Percentiles rank a stretch among this genome's conserved stretches.
Conservation (phyloP, 2,113 vertebrate species). For the Gymnorhina tibicen region DNA sequence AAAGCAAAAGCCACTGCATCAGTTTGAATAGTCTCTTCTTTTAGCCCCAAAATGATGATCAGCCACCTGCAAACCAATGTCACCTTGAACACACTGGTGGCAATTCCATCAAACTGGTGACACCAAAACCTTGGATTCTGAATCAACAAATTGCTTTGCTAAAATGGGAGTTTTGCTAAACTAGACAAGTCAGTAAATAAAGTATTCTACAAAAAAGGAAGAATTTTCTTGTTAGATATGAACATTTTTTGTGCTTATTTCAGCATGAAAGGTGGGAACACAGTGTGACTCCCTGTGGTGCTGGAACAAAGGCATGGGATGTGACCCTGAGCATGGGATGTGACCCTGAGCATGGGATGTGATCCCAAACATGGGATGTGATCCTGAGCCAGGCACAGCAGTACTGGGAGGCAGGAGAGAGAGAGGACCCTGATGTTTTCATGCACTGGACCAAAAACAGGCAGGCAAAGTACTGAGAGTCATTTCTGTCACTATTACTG, state of each 20-base stretch:
- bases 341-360: neutral
- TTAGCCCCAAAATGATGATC: neutral
- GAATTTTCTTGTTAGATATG: neutral
- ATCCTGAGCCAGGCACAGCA: neutral
- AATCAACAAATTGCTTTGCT: neutral
- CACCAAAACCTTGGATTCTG: neutral
- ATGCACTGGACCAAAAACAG: neutral
- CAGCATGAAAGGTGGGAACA: neutral
- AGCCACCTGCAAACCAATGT: neutral
- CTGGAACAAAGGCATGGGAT: neutral
- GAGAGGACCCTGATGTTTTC: neutral
- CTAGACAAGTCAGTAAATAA: neutral
- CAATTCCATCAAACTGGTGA: neutral
- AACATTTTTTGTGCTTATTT: neutral
- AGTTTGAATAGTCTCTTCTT: neutral
- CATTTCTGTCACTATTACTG: neutral
- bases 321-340: neutral
- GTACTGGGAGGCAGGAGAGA: rapidly evolving
- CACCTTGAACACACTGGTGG: neutral
- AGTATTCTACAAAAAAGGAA: neutral
- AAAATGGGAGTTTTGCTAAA: neutral
- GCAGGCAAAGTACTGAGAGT: no score
- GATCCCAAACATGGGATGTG: neutral
- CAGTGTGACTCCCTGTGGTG: neutral
- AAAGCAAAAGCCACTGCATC: neutral